phyloP scores from a whole-genome alignment of 2,797 vertebrate species.

The Lagocephalus sceleratus region DNA sequence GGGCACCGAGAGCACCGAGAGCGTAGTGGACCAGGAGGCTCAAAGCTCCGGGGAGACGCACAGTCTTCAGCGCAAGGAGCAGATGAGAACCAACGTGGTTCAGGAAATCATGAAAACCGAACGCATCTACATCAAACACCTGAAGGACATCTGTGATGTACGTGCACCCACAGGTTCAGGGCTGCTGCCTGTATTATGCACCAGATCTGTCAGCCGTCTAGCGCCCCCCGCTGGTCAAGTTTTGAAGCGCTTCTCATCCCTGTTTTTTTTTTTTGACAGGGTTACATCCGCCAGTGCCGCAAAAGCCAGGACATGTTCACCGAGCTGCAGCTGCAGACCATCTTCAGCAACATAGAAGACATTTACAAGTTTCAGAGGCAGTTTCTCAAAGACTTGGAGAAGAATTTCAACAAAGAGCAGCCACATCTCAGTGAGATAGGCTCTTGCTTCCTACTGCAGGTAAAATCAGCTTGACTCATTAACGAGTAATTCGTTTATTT shows the following conservation, averaged over 20 bases:
- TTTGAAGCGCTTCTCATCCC: slow-evolving; percentile 17
- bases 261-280: slow-evolving; percentile 75
- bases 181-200: background rate
- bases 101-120: slow-evolving; percentile 98
- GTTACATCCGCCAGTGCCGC: slow-evolving; percentile 95
- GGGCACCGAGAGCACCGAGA: slow-evolving; percentile 74
- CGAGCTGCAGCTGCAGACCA: slow-evolving; percentile 84
- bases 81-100: slow-evolving; percentile 98
- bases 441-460: slow-evolving; percentile 93
- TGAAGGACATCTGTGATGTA: slow-evolving; percentile 98
- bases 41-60: slow-evolving; percentile 70
- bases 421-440: slow-evolving; percentile 96
- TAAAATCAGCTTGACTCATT: slow-evolving; percentile 36
- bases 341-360: slow-evolving; percentile 99
- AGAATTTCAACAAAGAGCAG: slow-evolving; percentile 90
- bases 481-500: too few relatives aligned
- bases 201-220: background rate
- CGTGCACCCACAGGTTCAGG: background rate
- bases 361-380: slow-evolving; percentile 97
- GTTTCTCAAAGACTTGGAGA: slow-evolving; percentile 94
- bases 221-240: slow-evolving; percentile 53
- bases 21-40: slow-evolving; percentile 79
- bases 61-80: slow-evolving; percentile 84
- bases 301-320: slow-evolving; percentile 96
- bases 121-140: slow-evolving; percentile 95